phyloP scores from a whole-genome alignment of 2,113 vertebrate genomes.

The Myrmophylax atrothorax region DNA sequence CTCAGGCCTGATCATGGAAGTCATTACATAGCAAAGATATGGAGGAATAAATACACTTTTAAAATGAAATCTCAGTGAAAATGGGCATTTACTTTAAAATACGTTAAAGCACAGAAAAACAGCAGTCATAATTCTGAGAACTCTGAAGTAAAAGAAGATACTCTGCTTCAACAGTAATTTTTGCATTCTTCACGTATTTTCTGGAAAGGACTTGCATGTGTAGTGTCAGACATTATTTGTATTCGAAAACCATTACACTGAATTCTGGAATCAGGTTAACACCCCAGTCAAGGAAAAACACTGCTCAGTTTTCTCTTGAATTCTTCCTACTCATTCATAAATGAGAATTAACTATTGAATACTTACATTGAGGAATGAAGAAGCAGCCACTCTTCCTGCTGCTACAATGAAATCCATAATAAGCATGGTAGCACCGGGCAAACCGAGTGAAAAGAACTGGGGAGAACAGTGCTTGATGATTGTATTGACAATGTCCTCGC shows the following conservation, averaged over 20 bases:
- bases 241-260: background rate
- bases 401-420: slow-evolving; percentile 98
- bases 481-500: slow-evolving; percentile 97
- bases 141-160: background rate
- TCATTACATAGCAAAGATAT: background rate
- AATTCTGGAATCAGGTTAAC: background rate
- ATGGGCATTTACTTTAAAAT: background rate
- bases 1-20: background rate
- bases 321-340: background rate
- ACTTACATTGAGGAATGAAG: slow-evolving; percentile 95
- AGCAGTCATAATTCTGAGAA: background rate
- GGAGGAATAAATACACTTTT: background rate
- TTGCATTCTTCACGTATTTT: background rate
- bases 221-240: background rate
- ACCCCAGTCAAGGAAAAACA: background rate
- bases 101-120: background rate
- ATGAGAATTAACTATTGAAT: slow-evolving; percentile 29
- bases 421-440: slow-evolving; percentile 96
- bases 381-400: slow-evolving; percentile 92
- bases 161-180: background rate
- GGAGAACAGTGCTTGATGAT: slow-evolving; percentile 99
- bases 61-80: background rate
- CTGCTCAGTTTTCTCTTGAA: background rate
- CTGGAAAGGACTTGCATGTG: background rate
- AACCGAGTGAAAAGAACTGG: slow-evolving; percentile 94